Conservation (phyloP, 2,888 invertebrate species). For the Emmelina monodactyla region DNA sequence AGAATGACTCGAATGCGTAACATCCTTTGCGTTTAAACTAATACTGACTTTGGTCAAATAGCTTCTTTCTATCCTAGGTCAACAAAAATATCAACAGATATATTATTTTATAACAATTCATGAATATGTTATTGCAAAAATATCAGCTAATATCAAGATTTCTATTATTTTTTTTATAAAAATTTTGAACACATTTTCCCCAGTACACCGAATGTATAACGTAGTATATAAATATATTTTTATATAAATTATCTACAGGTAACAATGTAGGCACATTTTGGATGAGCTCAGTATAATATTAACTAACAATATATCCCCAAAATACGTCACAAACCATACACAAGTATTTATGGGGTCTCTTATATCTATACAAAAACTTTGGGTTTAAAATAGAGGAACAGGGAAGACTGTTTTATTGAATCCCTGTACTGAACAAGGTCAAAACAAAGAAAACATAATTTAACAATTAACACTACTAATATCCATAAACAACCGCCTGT, state of each 20-base stretch:
- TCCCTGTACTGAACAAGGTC: conserved; percentile 1
- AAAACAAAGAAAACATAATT: conserved; percentile 1
- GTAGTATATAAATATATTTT: conserved; percentile 34
- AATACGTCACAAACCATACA: no score
- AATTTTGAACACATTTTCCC: conserved; percentile 60
- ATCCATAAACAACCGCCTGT: conserved; percentile 10
- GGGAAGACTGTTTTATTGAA: conserved; percentile 45
- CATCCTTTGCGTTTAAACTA: conserved; percentile 48
- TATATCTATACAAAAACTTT: conserved; percentile 30
- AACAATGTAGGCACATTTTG: conserved; percentile 63
- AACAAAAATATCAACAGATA: conserved; percentile 63
- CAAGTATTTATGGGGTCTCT: no score
- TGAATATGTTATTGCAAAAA: conserved; percentile 53
- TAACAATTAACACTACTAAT: conserved; percentile 2
- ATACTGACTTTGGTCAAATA: conserved; percentile 68
- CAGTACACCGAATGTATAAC: conserved; percentile 40
- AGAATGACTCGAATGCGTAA: conserved; percentile 51
- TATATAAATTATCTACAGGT: conserved; percentile 54
- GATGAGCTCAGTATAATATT: conserved; percentile 48
- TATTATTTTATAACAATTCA: conserved; percentile 55
- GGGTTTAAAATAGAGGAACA: conserved; percentile 46
- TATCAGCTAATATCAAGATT: conserved; percentile 59
- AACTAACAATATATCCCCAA: conserved; percentile 21
- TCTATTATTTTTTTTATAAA: conserved; percentile 25
- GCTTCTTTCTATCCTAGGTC: conserved; percentile 64